Base-by-base conservation (phyloP, 2,113 vertebrate genomes). In the Microtus montanus region DNA sequence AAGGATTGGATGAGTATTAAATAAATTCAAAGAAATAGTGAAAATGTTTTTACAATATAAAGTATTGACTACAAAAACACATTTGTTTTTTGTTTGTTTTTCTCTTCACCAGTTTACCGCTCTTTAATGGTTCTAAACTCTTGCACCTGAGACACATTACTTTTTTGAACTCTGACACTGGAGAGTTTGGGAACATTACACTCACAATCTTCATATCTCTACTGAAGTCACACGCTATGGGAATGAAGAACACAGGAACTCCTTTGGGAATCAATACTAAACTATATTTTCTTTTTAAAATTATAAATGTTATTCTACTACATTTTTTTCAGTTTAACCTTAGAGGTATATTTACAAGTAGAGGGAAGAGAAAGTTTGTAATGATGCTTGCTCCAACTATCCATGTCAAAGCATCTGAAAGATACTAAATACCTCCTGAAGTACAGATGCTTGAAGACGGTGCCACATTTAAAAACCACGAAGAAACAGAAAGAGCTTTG, bases 231-330 rank as follows among this genome's bases (percentile, higher is more conserved):
- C 24, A 7, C 38, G 35, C 5, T 5, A 73, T 58, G 49, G 49
- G 33, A 68, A 38, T n/a, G 1, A 14, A 85, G 66, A 71, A 33
- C 49, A n/a, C 19, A 58, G 3, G 5, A n/a, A 61, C 2, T 35
- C 20, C 5, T 89, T 75, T 47, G 58, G 30, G 80, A 58, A 5
- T 1, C n/a, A 70, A 85, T 54, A 35, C 47, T 4, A 61, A 90
- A 90, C 77, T 82, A 44, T 14, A 38, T 92, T 90, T 86, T 89
- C 49, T 47, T 80, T 54, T 90, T 82, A 63, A 84, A 90, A 77
- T 71, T 41, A 26, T 38, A 90, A 61, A 83, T 71, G 6, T n/a
- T 19, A 17, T 9, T 33, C 8, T 54, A 82, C 35, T 33, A 2
- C 8, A 11, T 54, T 26, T 64, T 38, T 38, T 68, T 92, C 15